phyloP scores from a whole-genome alignment of 2,888 invertebrate species.

The Cryptocephalus moraei region DNA sequence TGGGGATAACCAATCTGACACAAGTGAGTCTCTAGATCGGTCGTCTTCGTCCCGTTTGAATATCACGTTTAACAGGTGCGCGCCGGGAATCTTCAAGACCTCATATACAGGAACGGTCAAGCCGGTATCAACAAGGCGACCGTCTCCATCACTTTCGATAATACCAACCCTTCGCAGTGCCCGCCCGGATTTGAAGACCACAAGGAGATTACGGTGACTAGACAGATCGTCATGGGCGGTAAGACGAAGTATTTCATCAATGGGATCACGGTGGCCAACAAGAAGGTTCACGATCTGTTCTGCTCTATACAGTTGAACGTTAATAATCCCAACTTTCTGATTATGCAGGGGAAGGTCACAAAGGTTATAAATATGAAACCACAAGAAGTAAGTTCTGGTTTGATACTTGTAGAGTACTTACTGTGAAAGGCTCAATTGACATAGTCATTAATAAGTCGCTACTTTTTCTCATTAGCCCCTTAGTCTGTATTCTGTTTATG shows the following conservation, averaged over 20 bases:
- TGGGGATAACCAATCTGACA: slow-evolving; percentile 86
- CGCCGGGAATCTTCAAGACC: slow-evolving; percentile 80
- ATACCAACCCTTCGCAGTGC: slow-evolving; percentile 65
- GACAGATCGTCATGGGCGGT: slow-evolving; percentile 81
- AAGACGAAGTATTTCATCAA: slow-evolving; percentile 92
- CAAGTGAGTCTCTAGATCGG: slow-evolving; percentile 53
- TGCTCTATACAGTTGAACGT: slow-evolving; percentile 95
- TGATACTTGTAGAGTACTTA: too few relatives aligned
- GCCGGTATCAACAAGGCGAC: slow-evolving; percentile 92
- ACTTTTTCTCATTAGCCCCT: too few relatives aligned
- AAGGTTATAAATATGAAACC: slow-evolving; percentile 99
- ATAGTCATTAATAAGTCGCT: too few relatives aligned
- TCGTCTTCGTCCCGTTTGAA: background rate
- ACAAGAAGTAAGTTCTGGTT: slow-evolving; percentile 56
- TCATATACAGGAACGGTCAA: slow-evolving; percentile 97
- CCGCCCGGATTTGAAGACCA: slow-evolving; percentile 88
- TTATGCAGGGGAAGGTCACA: slow-evolving; percentile 98
- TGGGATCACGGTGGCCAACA: slow-evolving; percentile 82
- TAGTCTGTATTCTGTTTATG: too few relatives aligned
- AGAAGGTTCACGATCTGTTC: slow-evolving; percentile 87
- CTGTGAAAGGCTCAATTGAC: too few relatives aligned
- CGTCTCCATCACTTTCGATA: slow-evolving; percentile 94
- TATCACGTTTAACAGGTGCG: slow-evolving; percentile 58
- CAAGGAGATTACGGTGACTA: slow-evolving; percentile 83
- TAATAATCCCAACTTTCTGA: slow-evolving; percentile 98